phyloP scores from a whole-genome alignment of 2,113 vertebrate genomes.

The crab-eating macaque (Macaca fascicularis) region DNA sequence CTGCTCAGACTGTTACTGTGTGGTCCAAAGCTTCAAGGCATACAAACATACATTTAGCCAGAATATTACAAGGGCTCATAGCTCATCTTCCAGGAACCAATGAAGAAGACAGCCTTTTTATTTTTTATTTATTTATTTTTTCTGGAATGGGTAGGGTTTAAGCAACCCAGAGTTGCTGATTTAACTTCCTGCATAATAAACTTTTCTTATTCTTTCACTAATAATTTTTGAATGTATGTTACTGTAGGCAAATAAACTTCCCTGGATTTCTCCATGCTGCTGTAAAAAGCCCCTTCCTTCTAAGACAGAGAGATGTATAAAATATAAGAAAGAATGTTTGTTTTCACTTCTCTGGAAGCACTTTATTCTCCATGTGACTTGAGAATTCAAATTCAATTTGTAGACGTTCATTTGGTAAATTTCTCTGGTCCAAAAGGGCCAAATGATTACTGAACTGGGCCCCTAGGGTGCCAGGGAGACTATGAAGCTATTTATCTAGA shows the following conservation, averaged over 20 bases:
- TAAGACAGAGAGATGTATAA: background rate
- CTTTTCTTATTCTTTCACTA: background rate
- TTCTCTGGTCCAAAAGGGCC: background rate
- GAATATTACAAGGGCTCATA: background rate
- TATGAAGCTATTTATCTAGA: background rate
- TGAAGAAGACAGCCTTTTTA: background rate
- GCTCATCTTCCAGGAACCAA: background rate
- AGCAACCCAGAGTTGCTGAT: background rate
- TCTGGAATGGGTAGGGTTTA: no score
- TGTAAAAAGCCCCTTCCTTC: background rate
- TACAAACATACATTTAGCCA: background rate
- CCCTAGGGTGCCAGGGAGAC: background rate
- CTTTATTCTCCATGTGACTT: no score
- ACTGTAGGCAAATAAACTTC: background rate
- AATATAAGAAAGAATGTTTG: background rate
- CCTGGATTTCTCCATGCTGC: background rate
- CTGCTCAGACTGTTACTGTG: background rate
- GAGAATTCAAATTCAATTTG: background rate
- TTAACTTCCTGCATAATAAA: background rate
- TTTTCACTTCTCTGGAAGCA: background rate
- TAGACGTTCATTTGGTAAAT: background rate
- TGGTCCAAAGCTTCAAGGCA: background rate
- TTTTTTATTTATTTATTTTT: no score
- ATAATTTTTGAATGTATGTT: background rate
- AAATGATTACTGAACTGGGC: background rate